phyloP scores from a whole-genome alignment of 2,888 invertebrate genomes.

The Saturnia pavonia region DNA sequence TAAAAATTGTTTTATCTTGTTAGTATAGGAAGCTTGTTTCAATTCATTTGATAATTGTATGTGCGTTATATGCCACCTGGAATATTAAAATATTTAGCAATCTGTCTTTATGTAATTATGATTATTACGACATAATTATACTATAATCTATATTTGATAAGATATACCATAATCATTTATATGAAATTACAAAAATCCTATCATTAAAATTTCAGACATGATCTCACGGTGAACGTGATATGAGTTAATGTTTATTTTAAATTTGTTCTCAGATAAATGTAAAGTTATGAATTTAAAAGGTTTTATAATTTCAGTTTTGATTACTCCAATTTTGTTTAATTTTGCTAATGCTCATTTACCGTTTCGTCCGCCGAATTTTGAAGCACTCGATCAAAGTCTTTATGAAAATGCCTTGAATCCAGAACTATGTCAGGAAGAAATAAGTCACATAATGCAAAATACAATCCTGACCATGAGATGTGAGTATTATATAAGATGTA shows the following conservation, averaged over 20 bases:
- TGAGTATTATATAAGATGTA: constrained; percentile 23
- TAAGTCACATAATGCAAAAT: constrained; percentile 22
- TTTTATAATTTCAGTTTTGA: neutral
- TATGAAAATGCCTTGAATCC: constrained; percentile 28
- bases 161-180: neutral
- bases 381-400: constrained; percentile 18
- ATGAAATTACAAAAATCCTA: neutral
- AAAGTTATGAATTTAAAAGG: constrained; percentile 4
- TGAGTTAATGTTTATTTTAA: neutral
- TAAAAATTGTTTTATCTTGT: too few species aligned
- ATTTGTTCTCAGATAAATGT: neutral
- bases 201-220: neutral
- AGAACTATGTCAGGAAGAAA: constrained; percentile 27
- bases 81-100: neutral
- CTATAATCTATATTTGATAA: neutral
- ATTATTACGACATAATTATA: neutral
- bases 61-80: neutral
- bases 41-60: neutral
- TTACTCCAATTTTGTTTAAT: neutral
- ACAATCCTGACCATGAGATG: constrained; percentile 23
- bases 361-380: constrained; percentile 10
- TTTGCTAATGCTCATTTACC: constrained; percentile 18
- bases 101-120: neutral
- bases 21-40: neutral
- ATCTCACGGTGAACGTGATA: neutral